Base-by-base conservation (phyloP, 2,888 invertebrate genomes). In the Sacculina carcini region DNA sequence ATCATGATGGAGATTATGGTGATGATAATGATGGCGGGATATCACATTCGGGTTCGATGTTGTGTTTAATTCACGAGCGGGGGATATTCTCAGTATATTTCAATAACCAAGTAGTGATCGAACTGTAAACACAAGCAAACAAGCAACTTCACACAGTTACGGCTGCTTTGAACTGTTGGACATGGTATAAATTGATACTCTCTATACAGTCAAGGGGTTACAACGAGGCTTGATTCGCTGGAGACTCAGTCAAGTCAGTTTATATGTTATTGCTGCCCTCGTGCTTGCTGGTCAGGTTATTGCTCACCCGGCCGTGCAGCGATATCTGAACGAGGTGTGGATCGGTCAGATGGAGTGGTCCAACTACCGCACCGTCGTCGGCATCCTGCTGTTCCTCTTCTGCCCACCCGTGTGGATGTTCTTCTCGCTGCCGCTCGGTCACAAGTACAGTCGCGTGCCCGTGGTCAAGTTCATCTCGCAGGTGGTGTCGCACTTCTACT, bases 381-480 rank as follows among this genome's bases (percentile, higher is more conserved):
- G 98, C 63, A 82, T 98, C 67, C 75, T 92, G 62, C 76, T 82
- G 58, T 86, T 96, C 65, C 77, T 96, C 62, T 69, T 90, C 51
- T 87, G 87, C 63, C 98, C 98, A 36, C 87, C 94, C 6, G 79
- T 96, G 31, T 98, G 94, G 94, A 71, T 94, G 59, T 79, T 83
- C 48, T 87, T 94, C 66, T 90, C 92, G 52, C 76, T 94, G 63
- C 94, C 94, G 50, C 69, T 92, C 63, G 86, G 86, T 39, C 89
- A 90, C 70, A 83, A 83, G 67, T 90, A 84, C 70, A 86, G 90
- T 72, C 87, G 92, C 73, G 87, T 96, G 62, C 98, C 98, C 53
- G 94, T 98, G 63, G 92, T 99, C 63, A 98, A 98, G 70, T 99
- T 98, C 69, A 94, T 96, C 84, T 92, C 94, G 42, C 96, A 98